Base-by-base conservation (phyloP, 2,797 vertebrate species). In the Sebastes variabilis region DNA sequence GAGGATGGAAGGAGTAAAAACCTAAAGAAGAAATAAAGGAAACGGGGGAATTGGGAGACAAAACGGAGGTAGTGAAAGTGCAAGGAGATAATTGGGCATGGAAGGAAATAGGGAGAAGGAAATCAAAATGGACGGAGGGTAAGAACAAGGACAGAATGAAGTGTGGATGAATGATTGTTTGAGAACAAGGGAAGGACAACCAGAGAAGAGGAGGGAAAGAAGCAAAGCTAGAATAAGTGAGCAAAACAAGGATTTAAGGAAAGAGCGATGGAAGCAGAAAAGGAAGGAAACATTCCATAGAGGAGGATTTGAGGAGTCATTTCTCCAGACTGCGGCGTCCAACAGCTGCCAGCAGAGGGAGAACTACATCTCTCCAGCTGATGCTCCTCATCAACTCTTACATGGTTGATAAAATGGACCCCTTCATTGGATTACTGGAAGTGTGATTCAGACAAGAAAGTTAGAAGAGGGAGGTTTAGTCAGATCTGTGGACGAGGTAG, bases 81-180 rank as follows among this genome's bases (percentile, higher is more conserved):
- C 24, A 54, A 61, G 60, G 65, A 59, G 29, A 85, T 69, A 84
- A 84, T 22, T 62, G 49, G 46, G 67, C 66, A 65, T 59, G 11
- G 68, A 72, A 42, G 72, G 73, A 78, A 56, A 68, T 78, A 20
- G 64, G 29, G 29, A 52, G 25, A 59, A 24, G 74, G 13, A 78
- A 73, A 87, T 78, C 16, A 52, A 70, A 83, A 92, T 87, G 69
- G 56, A 74, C 75, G 59, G 52, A 79, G 49, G 54, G 75, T 61
- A 66, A 77, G 68, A 70, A 30, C 59, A 61, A 69, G 79, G 74
- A 77, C 79, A 80, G 70, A 56, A 24, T 52, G 78, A 85, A 86
- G 77, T 71, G 52, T 66, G 82, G 79, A 84, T 82, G 88, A 87
- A 75, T 70, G 72, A 85, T 87, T 80, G 74, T 88, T 87, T 65